Conservation (phyloP, 2,797 vertebrate genomes). For the Fundulus diaphanus region DNA sequence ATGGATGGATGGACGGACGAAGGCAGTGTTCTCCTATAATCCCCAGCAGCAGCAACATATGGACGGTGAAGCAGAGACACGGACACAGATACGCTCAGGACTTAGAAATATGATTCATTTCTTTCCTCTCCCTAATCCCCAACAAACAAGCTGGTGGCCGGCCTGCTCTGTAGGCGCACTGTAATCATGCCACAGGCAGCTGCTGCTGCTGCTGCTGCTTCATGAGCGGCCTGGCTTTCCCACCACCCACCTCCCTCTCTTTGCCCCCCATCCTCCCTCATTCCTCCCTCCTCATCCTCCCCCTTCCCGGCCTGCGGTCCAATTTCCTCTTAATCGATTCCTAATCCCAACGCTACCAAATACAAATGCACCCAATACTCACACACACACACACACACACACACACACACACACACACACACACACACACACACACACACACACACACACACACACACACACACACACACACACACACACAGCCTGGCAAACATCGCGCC, state of each 20-base stretch:
- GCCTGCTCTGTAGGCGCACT: slow-evolving; percentile 64
- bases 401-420: neutral
- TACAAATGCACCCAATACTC: slow-evolving; percentile 22
- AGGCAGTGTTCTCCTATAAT: slow-evolving; percentile 54
- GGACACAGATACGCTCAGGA: slow-evolving; percentile 73
- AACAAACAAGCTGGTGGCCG: slow-evolving; percentile 76
- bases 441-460: neutral
- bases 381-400: slow-evolving; percentile 1
- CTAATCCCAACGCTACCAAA: slow-evolving; percentile 65
- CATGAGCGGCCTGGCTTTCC: slow-evolving; percentile 39
- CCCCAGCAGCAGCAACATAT: slow-evolving; percentile 70
- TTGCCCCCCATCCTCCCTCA: slow-evolving; percentile 21
- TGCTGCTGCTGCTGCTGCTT: slow-evolving; percentile 49
- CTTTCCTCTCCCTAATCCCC: slow-evolving; percentile 78
- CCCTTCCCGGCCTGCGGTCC: slow-evolving; percentile 50
- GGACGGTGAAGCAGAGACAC: slow-evolving; percentile 64
- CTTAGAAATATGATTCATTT: slow-evolving; percentile 86
- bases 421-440: slow-evolving; percentile 15
- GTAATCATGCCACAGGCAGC: slow-evolving; percentile 73
- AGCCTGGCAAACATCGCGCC: neutral
- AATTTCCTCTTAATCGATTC: slow-evolving; percentile 78
- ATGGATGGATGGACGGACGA: slow-evolving; percentile 27
- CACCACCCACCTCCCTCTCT: slow-evolving; percentile 24
- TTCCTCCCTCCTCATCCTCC: slow-evolving; percentile 19
- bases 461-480: neutral